phyloP scores from a whole-genome alignment of 2,888 invertebrate genomes.

The Chrysodeixis includens region DNA sequence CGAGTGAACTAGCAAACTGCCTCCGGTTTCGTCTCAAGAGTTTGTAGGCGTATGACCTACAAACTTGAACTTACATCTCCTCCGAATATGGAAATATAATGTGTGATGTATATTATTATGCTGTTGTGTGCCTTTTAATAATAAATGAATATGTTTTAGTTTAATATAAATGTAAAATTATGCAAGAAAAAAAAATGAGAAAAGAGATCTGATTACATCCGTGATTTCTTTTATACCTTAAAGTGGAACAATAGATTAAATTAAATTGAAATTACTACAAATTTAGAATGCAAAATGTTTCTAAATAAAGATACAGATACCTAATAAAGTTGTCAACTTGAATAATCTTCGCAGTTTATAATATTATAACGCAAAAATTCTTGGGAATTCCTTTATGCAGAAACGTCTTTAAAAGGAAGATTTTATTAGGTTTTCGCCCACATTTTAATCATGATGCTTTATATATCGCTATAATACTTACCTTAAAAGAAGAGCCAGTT shows the following conservation, averaged over 20 bases:
- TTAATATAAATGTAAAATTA: too few species aligned
- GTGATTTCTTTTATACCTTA: too few species aligned
- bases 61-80: not conserved
- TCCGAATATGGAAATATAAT: too few species aligned
- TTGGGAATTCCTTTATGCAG: not conserved
- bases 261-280: too few species aligned
- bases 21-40: constrained; percentile 36
- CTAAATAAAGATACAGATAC: not conserved
- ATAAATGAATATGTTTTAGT: too few species aligned
- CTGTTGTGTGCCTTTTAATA: too few species aligned
- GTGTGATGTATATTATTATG: too few species aligned
- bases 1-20: constrained; percentile 36
- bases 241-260: too few species aligned
- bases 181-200: too few species aligned
- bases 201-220: too few species aligned
- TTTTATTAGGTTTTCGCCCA: not conserved
- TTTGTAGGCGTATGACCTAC: not conserved
- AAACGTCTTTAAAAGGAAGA: not conserved
- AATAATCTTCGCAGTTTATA: not conserved
- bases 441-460: not conserved
- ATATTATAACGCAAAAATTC: not conserved
- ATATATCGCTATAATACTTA: not conserved
- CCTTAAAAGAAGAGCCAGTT: not conserved
- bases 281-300: too few species aligned
- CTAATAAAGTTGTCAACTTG: not conserved